These are phyloP conservation scores for Kryphioiulus occultus DNA, from an alignment of 2,888 invertebrate species.

Conservation along the genomic window DNA sequence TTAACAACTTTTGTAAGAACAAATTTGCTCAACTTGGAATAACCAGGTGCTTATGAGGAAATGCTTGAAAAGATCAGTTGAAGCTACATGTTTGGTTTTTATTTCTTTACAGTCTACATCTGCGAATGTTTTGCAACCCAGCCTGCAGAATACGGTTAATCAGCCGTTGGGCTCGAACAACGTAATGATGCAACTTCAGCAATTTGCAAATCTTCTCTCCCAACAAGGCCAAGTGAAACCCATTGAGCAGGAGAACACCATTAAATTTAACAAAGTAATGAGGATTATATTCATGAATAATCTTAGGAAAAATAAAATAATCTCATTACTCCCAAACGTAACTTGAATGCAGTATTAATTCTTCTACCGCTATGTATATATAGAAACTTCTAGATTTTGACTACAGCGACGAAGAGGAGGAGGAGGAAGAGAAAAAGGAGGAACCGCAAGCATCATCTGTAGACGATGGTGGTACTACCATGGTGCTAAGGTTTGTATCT, in stretches of 20 bases:
- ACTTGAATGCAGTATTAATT: conserved; percentile 41
- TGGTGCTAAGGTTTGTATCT: conserved; percentile 55
- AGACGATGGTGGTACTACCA: conserved; percentile 51
- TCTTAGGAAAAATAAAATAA: conserved; percentile 45
- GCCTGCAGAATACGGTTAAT: not conserved
- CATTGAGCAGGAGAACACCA: conserved; percentile 54
- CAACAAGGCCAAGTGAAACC: conserved; percentile 50
- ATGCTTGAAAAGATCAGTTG: not conserved
- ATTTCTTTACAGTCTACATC: not conserved
- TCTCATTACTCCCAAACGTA: not conserved
- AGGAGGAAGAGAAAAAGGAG: conserved; percentile 71
- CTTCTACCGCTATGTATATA: conserved; percentile 44
- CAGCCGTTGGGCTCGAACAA: conserved; percentile 57
- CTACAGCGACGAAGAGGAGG: conserved; percentile 82
- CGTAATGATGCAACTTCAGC: conserved; percentile 67
- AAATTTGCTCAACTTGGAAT: too few relatives aligned
- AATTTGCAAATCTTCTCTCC: conserved; percentile 61
- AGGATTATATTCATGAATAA: conserved; percentile 44
- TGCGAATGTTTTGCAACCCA: conserved; percentile 11
- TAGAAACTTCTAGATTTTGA: conserved; percentile 86
- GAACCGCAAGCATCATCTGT: conserved; percentile 52
- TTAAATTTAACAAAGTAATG: conserved; percentile 56
- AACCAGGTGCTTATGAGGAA: too few relatives aligned
- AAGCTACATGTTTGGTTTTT: not conserved
- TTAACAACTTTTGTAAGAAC: too few relatives aligned